Evolutionary conservation across 1,140 invertebrate genomes (phyloP).

Genomic region (Thalassaphorura encarpata): DNA sequence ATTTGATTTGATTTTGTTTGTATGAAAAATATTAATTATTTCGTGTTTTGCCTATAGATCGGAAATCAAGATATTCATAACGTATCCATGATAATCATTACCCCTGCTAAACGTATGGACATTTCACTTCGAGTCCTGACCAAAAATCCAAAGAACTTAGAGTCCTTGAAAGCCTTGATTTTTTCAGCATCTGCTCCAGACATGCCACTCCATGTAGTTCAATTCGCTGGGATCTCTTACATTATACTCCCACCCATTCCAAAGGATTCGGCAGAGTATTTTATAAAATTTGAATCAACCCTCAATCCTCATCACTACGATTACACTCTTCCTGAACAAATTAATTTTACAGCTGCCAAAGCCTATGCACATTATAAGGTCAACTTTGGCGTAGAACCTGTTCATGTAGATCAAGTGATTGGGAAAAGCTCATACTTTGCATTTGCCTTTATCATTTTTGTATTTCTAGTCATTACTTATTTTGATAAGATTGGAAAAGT

Average conservation of each 20-base stretch:
- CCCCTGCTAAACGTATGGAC: constrained; percentile 26
- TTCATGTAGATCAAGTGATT: constrained; percentile 27
- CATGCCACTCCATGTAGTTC: constrained; percentile 14
- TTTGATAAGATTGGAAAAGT: constrained; percentile 17
- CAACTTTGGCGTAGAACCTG: constrained; percentile 24
- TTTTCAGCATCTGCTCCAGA: constrained; percentile 23
- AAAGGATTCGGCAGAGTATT: constrained; percentile 26
- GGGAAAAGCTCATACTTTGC: constrained; percentile 30
- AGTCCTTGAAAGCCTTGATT: constrained; percentile 18
- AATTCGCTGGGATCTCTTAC: constrained; percentile 26
- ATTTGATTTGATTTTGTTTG: too few species aligned
- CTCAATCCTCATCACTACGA: constrained; percentile 21
- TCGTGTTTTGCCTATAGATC: constrained; percentile 15
- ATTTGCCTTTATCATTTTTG: constrained; percentile 20
- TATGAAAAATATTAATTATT: too few species aligned
- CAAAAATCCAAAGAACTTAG: constrained; percentile 25
- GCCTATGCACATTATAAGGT: constrained; percentile 27
- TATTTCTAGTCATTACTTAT: constrained; percentile 19
- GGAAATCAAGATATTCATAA: constrained; percentile 19
- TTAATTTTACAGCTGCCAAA: constrained; percentile 24
- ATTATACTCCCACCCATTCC: constrained; percentile 29
- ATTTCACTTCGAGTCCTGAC: constrained; percentile 20
- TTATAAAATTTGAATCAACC: constrained; percentile 26
- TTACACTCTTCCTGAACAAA: constrained; percentile 21
- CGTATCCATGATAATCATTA: constrained; percentile 19